Evolutionary conservation across 2,888 invertebrate species (phyloP).

Genomic region (Drosophila rubida): DNA sequence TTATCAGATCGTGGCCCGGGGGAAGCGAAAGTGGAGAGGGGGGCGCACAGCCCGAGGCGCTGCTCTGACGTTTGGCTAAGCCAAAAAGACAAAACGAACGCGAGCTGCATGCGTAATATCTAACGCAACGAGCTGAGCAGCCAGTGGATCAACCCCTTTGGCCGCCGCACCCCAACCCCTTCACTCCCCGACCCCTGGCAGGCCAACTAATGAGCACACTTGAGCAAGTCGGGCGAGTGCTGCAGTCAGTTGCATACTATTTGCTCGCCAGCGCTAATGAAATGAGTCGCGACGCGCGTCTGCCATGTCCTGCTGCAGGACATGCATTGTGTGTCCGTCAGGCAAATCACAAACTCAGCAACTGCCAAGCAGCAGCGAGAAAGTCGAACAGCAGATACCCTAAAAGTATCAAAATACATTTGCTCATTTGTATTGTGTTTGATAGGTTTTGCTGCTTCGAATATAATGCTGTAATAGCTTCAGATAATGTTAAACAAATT

Average conservation of each 20-base stretch:
- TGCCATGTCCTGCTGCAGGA: conserved; percentile 63
- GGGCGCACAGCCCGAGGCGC: conserved; percentile 21
- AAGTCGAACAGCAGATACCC: conserved; percentile 32
- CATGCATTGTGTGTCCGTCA: conserved; percentile 72
- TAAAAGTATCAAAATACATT: background rate
- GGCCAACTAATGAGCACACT: conserved; percentile 71
- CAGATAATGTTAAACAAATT: no score
- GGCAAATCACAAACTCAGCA: conserved; percentile 54
- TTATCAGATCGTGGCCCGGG: conserved; percentile 51
- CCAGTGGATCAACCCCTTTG: conserved; percentile 42
- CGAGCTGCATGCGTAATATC: conserved; percentile 48
- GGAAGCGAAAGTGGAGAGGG: conserved; percentile 5
- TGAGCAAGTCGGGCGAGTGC: conserved; percentile 52
- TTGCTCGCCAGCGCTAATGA: conserved; percentile 64
- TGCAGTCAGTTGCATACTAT: conserved; percentile 55
- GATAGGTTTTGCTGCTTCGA: no score
- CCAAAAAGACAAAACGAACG: conserved; percentile 28
- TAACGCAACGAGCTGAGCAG: conserved; percentile 22
- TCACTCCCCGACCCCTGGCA: conserved; percentile 16
- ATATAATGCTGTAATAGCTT: no score
- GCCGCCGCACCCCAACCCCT: conserved; percentile 4
- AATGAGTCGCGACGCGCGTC: conserved; percentile 32
- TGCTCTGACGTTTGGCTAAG: conserved; percentile 23
- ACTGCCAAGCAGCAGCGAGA: background rate
- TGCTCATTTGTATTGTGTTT: no score